A percentile compares a stretch with the other conserved stretches of the same genome.
Conservation (phyloP, 2,888 invertebrate species). For the Halictus ligatus region DNA sequence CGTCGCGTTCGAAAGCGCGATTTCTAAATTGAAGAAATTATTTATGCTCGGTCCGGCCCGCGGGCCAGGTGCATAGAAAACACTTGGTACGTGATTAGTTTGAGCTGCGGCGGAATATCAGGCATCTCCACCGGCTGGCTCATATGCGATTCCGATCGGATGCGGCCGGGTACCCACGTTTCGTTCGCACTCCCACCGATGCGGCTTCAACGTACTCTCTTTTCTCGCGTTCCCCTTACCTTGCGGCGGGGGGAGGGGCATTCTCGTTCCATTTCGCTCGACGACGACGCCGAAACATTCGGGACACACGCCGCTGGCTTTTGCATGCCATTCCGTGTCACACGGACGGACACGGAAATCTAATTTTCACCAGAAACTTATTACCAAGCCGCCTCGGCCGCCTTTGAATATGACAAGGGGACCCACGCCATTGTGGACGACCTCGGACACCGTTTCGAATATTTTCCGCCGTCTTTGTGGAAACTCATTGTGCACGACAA, state of each 20-base stretch:
- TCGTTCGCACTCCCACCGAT: conserved; percentile 66
- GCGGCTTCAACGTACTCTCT: conserved; percentile 50
- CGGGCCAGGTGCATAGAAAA: conserved; percentile 57
- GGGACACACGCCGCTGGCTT: conserved; percentile 75
- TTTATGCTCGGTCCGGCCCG: conserved; percentile 11
- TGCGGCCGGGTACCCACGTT: conserved; percentile 50
- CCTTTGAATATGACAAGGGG: conserved; percentile 19
- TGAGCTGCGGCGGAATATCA: conserved; percentile 48
- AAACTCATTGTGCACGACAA: conserved; percentile 35
- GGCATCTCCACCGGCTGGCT: conserved; percentile 57
- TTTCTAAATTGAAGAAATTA: conserved; percentile 63
- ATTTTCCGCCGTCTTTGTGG: not conserved
- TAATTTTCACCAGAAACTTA: conserved; percentile 76
- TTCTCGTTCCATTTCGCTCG: conserved; percentile 59
- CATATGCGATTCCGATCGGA: conserved; percentile 73
- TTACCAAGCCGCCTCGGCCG: conserved; percentile 3
- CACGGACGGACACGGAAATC: conserved; percentile 80
- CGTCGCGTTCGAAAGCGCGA: conserved; percentile 37
- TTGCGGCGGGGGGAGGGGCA: not conserved
- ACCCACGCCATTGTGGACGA: conserved; percentile 17
- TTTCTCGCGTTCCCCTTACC: conserved; percentile 52
- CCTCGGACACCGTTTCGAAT: not conserved
- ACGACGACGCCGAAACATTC: conserved; percentile 66
- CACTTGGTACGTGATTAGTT: conserved; percentile 63
- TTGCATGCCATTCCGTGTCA: conserved; percentile 79